Base-by-base conservation (phyloP, 2,888 invertebrate species). In the Zygothrica quintamaculata region DNA sequence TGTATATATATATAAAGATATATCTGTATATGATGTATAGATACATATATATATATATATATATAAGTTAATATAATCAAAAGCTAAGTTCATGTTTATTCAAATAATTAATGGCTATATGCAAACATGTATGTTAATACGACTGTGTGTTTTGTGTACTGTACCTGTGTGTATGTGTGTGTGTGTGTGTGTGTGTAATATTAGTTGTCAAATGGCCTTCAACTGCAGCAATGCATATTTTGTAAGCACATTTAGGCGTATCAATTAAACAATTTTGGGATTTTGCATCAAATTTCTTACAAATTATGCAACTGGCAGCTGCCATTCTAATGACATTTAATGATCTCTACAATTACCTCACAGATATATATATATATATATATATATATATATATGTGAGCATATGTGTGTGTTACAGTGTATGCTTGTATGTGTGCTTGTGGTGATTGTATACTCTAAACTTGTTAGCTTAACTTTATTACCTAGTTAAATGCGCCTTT, bases 31-130 rank as follows among this genome's bases (percentile, higher is more conserved):
- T 33, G 3, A 22, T 3, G 5, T 22, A 22, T 22, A n/a, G 3
- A 31, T 31, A 26, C 33, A 40, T 50, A 43, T 53, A 33, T 29
- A 29, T 9, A 9, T 5, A 9, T 31, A 48, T 9, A 56, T 59
- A 46, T 62, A 16, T 36, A 52, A 51, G 44, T 36, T 48, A 66
- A 71, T 65, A 73, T 61, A 22, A 3, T 69, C 69, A 76, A 72
- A 71, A 71, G 74, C 86, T 85, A 84, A 69, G 69, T 82, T 85
- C 69, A 67, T 75, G 62, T 84, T 65, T 74, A 81, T 81, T 81
- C 75, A 77, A 84, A 74, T 80, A 3, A 84, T 74, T 80, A 74
- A 84, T 78, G 58, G 57, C 77, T 82, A 74, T 65, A 66, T 59
- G 74, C 58, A 64, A 65, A 67, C 59, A 51, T 56, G 51, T 62